Evolutionary conservation across 1,140 invertebrate species (phyloP), one percentile per base, ranked within the genome.

Genomic region (Drosophila quadrilineata): DNA sequence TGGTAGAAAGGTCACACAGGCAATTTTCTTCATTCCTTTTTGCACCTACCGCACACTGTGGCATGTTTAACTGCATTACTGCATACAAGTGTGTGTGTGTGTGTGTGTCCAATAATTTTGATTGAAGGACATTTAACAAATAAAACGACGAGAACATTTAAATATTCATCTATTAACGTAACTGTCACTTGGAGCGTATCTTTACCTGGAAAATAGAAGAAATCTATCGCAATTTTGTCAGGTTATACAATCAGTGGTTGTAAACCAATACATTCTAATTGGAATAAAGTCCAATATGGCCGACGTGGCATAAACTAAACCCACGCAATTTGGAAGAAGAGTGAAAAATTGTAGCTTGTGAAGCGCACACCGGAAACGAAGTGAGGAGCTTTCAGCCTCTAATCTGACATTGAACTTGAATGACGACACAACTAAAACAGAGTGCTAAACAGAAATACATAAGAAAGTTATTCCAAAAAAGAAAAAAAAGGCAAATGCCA

Each of bases 331-430:
- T 43, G 21, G 38, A 50, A 8, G 9, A 28, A 40, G 10, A 29
- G n/a, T 3, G 17, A 46, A 22, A 28, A 62, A 19, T n/a, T n/a
- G n/a, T n/a, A 45, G 10, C 3, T n/a, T n/a, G 8, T 21, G 33
- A 16, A 6, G 45, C 45, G 21, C 29, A 14, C 31, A 24, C 28
- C n/a, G 22, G n/a, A 38, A 36, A 43, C n/a, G 22, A 40, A 29
- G 12, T 57, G 50, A 16, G 46, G 31, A 72, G 70, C 66, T 72
- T 70, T 72, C 33, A 22, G 45, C 57, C 50, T 10, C 40, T 62
- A 26, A 12, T 36, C 33, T 72, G 70, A 72, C 70, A 72, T 72
- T 72, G 70, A 72, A 72, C 70, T 72, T 72, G 70, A 72, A 66
- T 59, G 45, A 50, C 54, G 52, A 54, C 45, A 58, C 14, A 49